A percentile compares a stretch with the other conserved stretches of the same genome.
Evolutionary conservation across 1,140 invertebrate genomes (phyloP).

Genomic region (Drosophila ironensis): DNA sequence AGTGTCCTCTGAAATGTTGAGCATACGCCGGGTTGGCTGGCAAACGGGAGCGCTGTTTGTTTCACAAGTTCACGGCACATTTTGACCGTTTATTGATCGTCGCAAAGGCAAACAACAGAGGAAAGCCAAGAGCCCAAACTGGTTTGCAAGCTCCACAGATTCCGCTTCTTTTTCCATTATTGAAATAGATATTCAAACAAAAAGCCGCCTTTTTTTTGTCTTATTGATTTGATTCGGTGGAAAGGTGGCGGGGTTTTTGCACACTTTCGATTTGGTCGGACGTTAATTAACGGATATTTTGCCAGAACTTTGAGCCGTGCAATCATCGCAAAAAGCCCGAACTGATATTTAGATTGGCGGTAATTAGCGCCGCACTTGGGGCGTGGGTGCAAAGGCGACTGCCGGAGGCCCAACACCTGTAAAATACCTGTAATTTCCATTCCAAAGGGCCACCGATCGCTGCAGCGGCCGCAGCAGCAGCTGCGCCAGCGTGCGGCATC

Average conservation of each 20-base stretch:
- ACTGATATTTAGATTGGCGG: conserved; percentile 10
- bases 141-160: conserved; percentile 35
- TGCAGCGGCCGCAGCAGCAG: background rate
- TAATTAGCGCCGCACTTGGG: conserved; percentile 45
- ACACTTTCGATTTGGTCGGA: conserved; percentile 18
- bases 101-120: conserved; percentile 15
- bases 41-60: conserved; percentile 26
- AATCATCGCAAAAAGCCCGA: conserved; percentile 28
- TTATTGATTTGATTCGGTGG: too few species aligned
- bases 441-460: conserved; percentile 38
- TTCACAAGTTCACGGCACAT: conserved; percentile 37
- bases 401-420: background rate
- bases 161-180: background rate
- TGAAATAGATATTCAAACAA: background rate
- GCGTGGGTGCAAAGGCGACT: conserved; percentile 57
- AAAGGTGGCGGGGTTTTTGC: too few species aligned
- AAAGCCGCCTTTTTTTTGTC: background rate
- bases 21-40: conserved; percentile 29
- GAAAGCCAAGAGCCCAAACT: conserved; percentile 46
- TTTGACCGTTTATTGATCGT: conserved; percentile 37
- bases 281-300: conserved; percentile 47
- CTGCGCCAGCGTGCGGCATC: conserved; percentile 24
- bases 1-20: conserved; percentile 12
- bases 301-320: conserved; percentile 56
- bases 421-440: conserved; percentile 1